phyloP scores from a whole-genome alignment of 2,888 invertebrate genomes.

The Eremobia ochroleuca region DNA sequence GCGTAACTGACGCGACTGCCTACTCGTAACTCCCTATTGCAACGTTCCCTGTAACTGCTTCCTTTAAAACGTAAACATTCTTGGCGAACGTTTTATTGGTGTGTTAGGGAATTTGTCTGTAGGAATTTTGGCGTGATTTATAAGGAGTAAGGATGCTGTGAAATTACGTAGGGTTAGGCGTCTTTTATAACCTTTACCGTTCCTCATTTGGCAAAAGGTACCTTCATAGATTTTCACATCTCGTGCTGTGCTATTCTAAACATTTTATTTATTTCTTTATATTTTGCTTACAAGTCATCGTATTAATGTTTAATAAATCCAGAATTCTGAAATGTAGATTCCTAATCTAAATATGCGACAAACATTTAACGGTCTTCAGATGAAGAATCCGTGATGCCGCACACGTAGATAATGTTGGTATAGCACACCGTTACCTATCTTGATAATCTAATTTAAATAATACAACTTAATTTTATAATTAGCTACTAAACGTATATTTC shows the following conservation, averaged over 20 bases:
- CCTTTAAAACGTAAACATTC: conserved; percentile 58
- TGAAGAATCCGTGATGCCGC: conserved; percentile 34
- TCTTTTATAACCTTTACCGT: background rate
- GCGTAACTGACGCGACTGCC: conserved; percentile 75
- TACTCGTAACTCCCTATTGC: conserved; percentile 67
- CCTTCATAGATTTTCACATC: background rate
- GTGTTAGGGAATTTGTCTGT: conserved; percentile 43
- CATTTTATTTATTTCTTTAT: background rate
- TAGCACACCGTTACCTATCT: conserved; percentile 40
- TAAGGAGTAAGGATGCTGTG: background rate
- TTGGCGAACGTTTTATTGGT: conserved; percentile 50
- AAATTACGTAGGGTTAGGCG: background rate
- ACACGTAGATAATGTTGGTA: conserved; percentile 37
- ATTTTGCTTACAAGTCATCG: conserved; percentile 1
- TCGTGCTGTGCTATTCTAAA: background rate
- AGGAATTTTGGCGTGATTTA: conserved; percentile 43
- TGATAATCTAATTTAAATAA: conserved; percentile 41
- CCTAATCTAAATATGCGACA: conserved; percentile 36
- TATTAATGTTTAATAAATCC: background rate
- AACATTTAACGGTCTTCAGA: conserved; percentile 40
- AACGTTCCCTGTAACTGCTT: conserved; percentile 63
- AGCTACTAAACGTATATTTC: conserved; percentile 17
- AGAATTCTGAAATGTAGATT: conserved; percentile 17
- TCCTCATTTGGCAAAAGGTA: background rate
- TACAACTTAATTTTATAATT: conserved; percentile 38